phyloP scores from a whole-genome alignment of 2,797 vertebrate species.

The Sarcophilus harrisii region DNA sequence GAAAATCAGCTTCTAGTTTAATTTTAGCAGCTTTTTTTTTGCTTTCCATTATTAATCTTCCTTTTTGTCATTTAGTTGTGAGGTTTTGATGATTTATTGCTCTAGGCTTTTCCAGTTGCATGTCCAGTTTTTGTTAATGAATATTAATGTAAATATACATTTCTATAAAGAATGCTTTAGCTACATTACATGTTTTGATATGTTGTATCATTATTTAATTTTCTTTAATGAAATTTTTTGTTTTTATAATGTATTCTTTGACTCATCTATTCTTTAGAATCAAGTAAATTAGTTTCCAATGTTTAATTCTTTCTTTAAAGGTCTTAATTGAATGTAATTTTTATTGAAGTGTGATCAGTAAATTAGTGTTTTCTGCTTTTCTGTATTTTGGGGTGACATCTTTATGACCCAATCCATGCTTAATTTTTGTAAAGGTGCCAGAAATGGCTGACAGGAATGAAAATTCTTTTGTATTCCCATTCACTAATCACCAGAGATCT shows the following conservation, averaged over 20 bases:
- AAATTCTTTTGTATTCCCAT: background rate
- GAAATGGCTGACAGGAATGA: background rate
- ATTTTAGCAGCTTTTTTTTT: background rate
- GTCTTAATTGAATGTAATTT: background rate
- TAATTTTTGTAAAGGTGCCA: background rate
- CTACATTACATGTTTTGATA: background rate
- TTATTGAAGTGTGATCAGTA: background rate
- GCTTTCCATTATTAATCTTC: background rate
- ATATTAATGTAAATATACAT: background rate
- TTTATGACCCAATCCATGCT: background rate
- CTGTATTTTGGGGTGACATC: background rate
- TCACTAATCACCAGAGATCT: background rate
- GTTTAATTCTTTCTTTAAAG: background rate
- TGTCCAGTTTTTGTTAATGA: background rate
- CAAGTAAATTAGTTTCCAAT: background rate
- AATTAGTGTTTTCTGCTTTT: background rate
- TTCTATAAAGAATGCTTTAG: background rate
- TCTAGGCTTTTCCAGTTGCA: background rate
- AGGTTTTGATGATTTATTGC: background rate
- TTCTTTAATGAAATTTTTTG: background rate
- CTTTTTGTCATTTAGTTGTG: background rate
- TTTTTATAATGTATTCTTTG: background rate
- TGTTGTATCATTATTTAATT: background rate
- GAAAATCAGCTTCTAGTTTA: background rate
- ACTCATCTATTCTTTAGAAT: background rate